phyloP scores from a whole-genome alignment of 2,888 invertebrate species.

The Sarcophaga carnaria region DNA sequence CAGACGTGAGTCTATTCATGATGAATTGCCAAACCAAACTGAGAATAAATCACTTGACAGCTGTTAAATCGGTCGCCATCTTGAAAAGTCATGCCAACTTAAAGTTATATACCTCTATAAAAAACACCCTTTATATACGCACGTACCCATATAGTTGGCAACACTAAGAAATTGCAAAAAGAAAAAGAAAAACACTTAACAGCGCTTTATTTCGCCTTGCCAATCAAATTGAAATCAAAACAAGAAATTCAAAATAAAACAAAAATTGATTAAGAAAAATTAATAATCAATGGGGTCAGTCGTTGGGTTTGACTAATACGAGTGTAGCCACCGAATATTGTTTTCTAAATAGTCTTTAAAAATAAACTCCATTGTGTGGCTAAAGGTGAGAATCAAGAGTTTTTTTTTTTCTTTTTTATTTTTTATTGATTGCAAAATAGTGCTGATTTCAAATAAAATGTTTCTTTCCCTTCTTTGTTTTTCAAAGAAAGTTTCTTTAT shows the following conservation, averaged over 20 bases:
- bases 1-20: too few species aligned
- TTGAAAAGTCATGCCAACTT: too few species aligned
- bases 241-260: too few species aligned
- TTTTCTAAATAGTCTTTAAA: too few species aligned
- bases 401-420: too few species aligned
- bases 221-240: slow-evolving; percentile 2
- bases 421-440: slow-evolving; percentile 44
- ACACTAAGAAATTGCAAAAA: background rate
- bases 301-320: background rate
- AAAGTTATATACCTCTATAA: too few species aligned
- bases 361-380: background rate
- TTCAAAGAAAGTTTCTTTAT: slow-evolving; percentile 40
- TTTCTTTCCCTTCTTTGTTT: background rate
- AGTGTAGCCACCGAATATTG: too few species aligned
- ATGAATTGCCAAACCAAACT: too few species aligned
- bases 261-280: too few species aligned
- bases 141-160: background rate
- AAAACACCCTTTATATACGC: background rate
- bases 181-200: background rate
- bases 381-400: too few species aligned
- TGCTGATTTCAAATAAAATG: slow-evolving; percentile 45
- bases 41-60: too few species aligned
- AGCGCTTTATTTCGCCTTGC: background rate
- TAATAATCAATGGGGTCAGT: slow-evolving; percentile 29
- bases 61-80: too few species aligned